Evolutionary conservation across 2,113 vertebrate genomes (phyloP).

Genomic region (Prunella fulvescens): DNA sequence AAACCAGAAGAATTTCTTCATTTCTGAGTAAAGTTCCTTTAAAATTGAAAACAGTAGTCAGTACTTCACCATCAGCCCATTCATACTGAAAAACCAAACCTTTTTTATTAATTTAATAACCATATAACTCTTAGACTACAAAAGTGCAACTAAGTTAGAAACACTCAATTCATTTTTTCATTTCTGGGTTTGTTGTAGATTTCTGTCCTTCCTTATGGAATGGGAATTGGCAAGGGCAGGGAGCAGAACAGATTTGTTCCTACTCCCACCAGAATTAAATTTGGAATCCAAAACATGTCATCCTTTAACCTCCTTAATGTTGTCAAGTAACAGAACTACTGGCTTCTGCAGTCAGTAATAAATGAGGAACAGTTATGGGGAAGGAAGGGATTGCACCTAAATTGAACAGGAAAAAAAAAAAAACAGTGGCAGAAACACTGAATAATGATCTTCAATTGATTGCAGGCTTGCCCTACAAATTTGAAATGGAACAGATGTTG

Average conservation of each 20-base stretch:
- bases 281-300: background rate
- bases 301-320: background rate
- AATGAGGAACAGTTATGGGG: background rate
- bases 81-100: background rate
- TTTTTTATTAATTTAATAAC: background rate
- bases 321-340: background rate
- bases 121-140: background rate
- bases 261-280: background rate
- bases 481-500: slow-evolving; percentile 84
- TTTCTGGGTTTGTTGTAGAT: background rate
- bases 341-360: background rate
- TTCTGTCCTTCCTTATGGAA: background rate
- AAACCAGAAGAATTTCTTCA: background rate
- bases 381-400: background rate
- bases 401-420: background rate
- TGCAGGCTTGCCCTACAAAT: slow-evolving; percentile 92
- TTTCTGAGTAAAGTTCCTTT: background rate
- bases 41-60: background rate
- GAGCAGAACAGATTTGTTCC: background rate
- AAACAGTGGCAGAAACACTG: background rate
- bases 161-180: background rate
- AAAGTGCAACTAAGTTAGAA: background rate
- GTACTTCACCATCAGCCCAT: background rate
- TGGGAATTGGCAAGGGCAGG: background rate
- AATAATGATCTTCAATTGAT: background rate